phyloP scores from a whole-genome alignment of 2,888 invertebrate species.

The Ormyrus nitidulus region DNA sequence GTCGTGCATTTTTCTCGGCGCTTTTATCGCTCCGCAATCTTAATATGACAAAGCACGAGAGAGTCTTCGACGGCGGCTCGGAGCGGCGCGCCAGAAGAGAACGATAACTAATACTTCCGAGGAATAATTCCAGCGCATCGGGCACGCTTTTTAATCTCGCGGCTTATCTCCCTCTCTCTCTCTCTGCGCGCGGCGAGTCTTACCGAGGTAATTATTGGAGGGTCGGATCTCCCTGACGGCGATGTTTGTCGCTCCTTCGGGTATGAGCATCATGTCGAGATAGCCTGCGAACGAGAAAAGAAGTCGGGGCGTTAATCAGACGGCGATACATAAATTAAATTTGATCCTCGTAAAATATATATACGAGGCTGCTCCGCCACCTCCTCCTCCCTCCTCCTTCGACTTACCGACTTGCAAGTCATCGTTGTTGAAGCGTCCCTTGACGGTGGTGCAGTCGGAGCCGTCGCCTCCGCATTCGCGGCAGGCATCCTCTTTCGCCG shows the following conservation, averaged over 20 bases:
- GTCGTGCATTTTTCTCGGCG: too few relatives aligned
- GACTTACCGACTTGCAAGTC: slow-evolving; percentile 84
- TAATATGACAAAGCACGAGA: too few relatives aligned
- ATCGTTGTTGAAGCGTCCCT: slow-evolving; percentile 83
- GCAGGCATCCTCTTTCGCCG: slow-evolving; percentile 91
- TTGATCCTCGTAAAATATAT: not conserved
- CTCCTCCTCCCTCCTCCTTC: not conserved
- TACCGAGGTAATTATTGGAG: slow-evolving; percentile 94
- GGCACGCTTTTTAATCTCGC: not conserved
- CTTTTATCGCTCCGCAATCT: too few relatives aligned
- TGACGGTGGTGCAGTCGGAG: slow-evolving; percentile 88
- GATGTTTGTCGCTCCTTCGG: slow-evolving; percentile 95
- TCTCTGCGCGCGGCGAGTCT: slow-evolving; percentile 56
- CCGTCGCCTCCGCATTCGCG: slow-evolving; percentile 95
- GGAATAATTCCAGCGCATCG: slow-evolving; percentile 3
- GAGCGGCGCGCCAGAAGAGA: not conserved
- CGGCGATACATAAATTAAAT: slow-evolving; percentile 25
- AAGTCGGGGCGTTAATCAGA: slow-evolving; percentile 10
- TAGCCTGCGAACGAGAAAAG: slow-evolving; percentile 82
- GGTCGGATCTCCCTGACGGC: slow-evolving; percentile 85
- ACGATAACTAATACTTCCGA: slow-evolving; percentile 5
- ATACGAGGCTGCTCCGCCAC: too few relatives aligned
- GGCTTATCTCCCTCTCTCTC: not conserved
- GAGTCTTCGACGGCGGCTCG: too few relatives aligned
- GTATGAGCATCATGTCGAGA: slow-evolving; percentile 92